phyloP scores from a whole-genome alignment of 2,113 vertebrate genomes.

The Erpornis zantholeuca region DNA sequence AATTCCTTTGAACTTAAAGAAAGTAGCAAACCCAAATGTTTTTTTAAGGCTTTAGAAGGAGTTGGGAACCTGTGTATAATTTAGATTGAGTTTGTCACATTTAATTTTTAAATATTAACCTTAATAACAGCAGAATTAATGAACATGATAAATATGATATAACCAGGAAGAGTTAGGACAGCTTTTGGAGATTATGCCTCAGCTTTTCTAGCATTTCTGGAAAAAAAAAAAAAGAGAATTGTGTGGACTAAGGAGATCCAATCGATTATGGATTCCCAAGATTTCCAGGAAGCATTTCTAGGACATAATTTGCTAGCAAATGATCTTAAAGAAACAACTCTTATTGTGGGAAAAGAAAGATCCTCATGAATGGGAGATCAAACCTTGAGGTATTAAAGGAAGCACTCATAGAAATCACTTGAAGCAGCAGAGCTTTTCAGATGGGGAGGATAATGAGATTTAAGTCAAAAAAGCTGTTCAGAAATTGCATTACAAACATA shows the following conservation, averaged over 20 bases:
- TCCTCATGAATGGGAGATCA: neutral
- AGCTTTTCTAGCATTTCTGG: neutral
- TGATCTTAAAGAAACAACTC: neutral
- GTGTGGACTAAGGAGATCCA: neutral
- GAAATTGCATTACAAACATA: neutral
- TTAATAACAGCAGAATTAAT: neutral
- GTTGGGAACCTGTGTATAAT: neutral
- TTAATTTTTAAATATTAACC: neutral
- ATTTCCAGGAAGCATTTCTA: neutral
- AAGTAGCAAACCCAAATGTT: neutral
- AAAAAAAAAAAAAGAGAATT: neutral
- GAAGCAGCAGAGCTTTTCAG: neutral
- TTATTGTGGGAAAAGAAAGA: neutral
- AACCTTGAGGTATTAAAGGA: neutral
- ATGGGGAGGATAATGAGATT: neutral
- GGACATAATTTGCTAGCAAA: neutral
- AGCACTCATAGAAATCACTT: neutral
- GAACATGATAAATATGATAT: neutral
- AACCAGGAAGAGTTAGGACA: neutral
- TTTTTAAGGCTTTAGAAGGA: neutral
- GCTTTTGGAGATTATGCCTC: neutral
- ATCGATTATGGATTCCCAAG: neutral
- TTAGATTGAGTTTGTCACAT: neutral
- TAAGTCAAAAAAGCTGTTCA: neutral
- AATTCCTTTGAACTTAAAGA: neutral